Base-by-base conservation (phyloP, 2,888 invertebrate genomes). In the Clostera curtula region DNA sequence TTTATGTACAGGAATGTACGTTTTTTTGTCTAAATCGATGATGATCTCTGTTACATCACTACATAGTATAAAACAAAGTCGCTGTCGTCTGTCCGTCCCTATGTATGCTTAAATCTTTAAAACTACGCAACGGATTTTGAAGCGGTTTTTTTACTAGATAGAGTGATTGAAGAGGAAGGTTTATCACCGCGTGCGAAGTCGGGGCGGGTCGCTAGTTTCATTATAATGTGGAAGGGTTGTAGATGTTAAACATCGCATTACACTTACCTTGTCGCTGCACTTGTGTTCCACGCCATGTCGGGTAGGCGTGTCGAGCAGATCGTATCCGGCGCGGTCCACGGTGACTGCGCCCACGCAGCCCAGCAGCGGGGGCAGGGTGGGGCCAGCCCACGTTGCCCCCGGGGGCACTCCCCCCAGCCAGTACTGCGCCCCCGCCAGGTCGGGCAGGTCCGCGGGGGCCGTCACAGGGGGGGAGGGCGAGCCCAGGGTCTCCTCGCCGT, bases 321-420 rank as follows among this genome's bases (percentile, higher is more conserved):
- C 91, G 49, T 91, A 91, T 0, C 89, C 88, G 55, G 91, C 87
- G 25, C 89, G 73, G 49, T 90, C 89, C 5, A 93, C 88, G 19
- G 89, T 86, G 2, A 95, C 85, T 31, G 90, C 91, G 24, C 90
- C 90, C 82, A 96, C 87, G 56, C 95, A 95, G n/a, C 96, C 96
- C 26, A 93, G 85, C 67, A 93, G 90, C 0, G 91, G 45, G 1
- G 65, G 58, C 4, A 53, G 33, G 61, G 56, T 26, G 67, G 39
- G 25, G n/a, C 25, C 10, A 7, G 24, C n/a, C 5, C 34, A 19
- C 2, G 2, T 3, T 3, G 23, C 15, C 14, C 90, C 91, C 1
- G 95, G 93, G 3, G 95, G 92, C 2, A 92, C 85, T 0, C 97
- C 97, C 2, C 95, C 97, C 49, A 96, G 86, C 75, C 92, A 94